Base-by-base conservation (phyloP, 2,113 vertebrate species). In the Pagrus major region DNA sequence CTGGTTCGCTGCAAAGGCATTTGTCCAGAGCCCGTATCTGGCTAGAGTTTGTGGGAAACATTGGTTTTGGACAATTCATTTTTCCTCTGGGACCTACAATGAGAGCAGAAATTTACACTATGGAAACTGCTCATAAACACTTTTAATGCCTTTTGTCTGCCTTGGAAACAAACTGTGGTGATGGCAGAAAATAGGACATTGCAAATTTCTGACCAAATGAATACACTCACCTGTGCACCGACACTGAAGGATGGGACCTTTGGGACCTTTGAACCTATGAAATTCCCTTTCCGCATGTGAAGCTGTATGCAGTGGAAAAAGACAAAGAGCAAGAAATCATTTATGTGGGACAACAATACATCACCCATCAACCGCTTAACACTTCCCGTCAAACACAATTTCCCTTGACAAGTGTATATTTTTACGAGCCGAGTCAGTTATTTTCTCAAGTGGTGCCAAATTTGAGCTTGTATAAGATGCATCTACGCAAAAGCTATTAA, bases 141-240 rank as follows among this genome's bases (percentile, higher is more conserved):
- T 7, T 27, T 37, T 6, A n/a, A 65, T 44, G 35, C 15, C 9
- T 25, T 39, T 51, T 33, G 2, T 41, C 25, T 61, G 35, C 29
- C 18, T 9, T 23, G 44, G 14, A 21, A 35, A 6, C 46, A 42
- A 23, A 29, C 58, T 47, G 54, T n/a, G 11, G 35, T 6, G 39
- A 21, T 55, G 14, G 15, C 15, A 46, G 21, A 15, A 25, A 33
- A 20, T 47, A 25, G 2, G 7, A 42, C 6, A 1, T 10, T 44
- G 39, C 20, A 31, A 51, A 51, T 73, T 0, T 71, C 76, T 78
- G 56, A 65, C 37, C 18, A 58, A 35, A 63, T 9, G 5, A 33
- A 51, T 5, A 70, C 9, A 56, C 90, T 88, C 76, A 92, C 92
- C 10, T 51, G 1, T 79, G 78, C 93, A 93, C 42, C 49, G 67